Evolutionary conservation across 1,140 invertebrate genomes (phyloP).

Genomic region (Tribolium madens): DNA sequence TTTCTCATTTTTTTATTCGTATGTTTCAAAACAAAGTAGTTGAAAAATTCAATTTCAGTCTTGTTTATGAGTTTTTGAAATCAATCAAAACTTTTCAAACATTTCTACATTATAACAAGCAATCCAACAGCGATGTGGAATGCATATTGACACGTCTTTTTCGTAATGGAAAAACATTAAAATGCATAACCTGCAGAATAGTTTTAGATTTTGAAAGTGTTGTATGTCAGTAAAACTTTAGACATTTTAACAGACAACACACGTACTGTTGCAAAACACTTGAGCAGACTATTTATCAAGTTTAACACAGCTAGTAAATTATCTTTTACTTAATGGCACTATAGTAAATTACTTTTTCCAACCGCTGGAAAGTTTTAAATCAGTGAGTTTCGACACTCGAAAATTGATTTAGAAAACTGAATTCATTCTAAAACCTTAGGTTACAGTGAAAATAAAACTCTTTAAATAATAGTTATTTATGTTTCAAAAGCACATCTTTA

Average conservation of each 20-base stretch:
- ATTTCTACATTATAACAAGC: neutral
- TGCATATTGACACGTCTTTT: conserved; percentile 7
- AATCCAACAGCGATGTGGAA: neutral
- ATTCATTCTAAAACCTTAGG: too few relatives aligned
- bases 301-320: conserved; percentile 22
- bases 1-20: neutral
- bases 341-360: neutral
- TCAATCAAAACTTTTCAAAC: conserved; percentile 4
- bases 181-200: conserved; percentile 16
- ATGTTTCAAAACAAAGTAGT: neutral
- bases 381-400: neutral
- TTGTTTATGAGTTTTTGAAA: neutral
- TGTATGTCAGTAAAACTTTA: neutral
- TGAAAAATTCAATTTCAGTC: neutral
- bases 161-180: neutral
- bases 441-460: too few relatives aligned
- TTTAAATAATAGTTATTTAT: too few relatives aligned
- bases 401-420: neutral
- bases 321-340: conserved; percentile 8
- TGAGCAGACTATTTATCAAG: conserved; percentile 7
- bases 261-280: conserved; percentile 7
- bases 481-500: too few relatives aligned
- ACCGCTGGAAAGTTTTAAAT: neutral
- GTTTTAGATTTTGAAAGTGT: neutral
- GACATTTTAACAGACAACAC: conserved; percentile 18